A percentile compares a stretch with the other conserved stretches of the same genome.
Conservation (phyloP, 2,888 invertebrate genomes). For the Opisthograptis luteolata region DNA sequence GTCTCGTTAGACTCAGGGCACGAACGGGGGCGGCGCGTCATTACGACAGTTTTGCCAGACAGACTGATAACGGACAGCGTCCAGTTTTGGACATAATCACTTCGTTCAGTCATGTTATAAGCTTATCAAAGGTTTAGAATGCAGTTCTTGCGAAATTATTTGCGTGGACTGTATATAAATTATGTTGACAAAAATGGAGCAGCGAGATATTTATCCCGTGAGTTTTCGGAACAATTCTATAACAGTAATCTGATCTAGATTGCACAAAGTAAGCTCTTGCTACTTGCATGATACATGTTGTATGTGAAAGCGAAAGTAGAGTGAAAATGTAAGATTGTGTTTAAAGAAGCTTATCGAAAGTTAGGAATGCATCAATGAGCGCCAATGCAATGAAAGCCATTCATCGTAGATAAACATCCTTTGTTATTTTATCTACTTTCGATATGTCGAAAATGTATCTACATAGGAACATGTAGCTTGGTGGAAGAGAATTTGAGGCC, state of each 20-base stretch:
- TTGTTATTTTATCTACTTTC: too few relatives aligned
- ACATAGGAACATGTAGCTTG: too few relatives aligned
- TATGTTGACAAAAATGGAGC: neutral
- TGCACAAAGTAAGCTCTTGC: neutral
- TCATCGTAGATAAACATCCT: too few relatives aligned
- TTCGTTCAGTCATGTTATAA: conserved; percentile 33
- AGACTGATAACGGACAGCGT: conserved; percentile 48
- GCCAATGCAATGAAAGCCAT: too few relatives aligned
- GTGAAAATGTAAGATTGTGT: neutral
- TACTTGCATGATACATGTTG: neutral
- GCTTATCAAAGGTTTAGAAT: conserved; percentile 29
- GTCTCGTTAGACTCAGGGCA: conserved; percentile 68
- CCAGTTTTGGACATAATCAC: conserved; percentile 46
- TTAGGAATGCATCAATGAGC: neutral
- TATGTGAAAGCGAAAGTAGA: neutral
- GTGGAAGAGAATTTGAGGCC: too few relatives aligned
- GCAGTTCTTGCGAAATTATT: conserved; percentile 15
- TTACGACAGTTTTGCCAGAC: conserved; percentile 61
- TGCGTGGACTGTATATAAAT: conserved; percentile 8
- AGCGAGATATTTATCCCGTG: neutral
- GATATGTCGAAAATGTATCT: too few relatives aligned
- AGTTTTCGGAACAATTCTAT: neutral
- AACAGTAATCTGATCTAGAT: neutral
- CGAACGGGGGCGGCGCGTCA: conserved; percentile 67
- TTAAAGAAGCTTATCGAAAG: neutral